Conservation (phyloP, 2,888 invertebrate species). For the Sepioteuthis lessoniana region DNA sequence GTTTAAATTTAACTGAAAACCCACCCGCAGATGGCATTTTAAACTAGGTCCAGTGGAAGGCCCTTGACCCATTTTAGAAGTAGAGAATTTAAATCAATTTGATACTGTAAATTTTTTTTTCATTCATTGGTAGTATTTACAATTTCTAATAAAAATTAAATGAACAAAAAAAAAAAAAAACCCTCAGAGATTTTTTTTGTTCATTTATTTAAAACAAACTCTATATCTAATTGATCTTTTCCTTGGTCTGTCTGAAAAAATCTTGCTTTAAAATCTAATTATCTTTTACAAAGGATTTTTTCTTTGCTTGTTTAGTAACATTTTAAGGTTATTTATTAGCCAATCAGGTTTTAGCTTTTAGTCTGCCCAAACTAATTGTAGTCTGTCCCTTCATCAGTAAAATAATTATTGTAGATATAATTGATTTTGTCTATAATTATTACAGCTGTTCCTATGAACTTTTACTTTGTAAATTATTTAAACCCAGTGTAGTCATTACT, state of each 20-base stretch:
- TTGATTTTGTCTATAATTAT: background rate
- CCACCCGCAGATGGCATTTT: no score
- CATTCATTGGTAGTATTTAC: background rate
- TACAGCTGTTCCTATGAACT: background rate
- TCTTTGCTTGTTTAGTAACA: background rate
- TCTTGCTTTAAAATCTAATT: background rate
- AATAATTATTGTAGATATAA: background rate
- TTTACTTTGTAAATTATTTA: conserved; percentile 1
- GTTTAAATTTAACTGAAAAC: no score
- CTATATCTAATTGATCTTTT: background rate
- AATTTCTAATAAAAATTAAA: background rate
- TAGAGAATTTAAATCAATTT: background rate
- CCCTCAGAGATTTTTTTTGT: background rate
- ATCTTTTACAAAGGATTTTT: background rate
- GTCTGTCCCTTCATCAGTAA: background rate
- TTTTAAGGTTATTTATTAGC: background rate
- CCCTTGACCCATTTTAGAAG: no score
- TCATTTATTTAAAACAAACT: background rate
- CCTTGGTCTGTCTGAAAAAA: background rate
- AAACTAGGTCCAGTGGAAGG: no score
- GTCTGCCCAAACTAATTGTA: background rate
- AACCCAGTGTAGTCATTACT: background rate
- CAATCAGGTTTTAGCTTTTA: background rate
- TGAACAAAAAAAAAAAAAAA: background rate
- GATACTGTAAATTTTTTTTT: background rate